Evolutionary conservation across 2,113 vertebrate genomes (phyloP).

Genomic region (Nibea albiflora): DNA sequence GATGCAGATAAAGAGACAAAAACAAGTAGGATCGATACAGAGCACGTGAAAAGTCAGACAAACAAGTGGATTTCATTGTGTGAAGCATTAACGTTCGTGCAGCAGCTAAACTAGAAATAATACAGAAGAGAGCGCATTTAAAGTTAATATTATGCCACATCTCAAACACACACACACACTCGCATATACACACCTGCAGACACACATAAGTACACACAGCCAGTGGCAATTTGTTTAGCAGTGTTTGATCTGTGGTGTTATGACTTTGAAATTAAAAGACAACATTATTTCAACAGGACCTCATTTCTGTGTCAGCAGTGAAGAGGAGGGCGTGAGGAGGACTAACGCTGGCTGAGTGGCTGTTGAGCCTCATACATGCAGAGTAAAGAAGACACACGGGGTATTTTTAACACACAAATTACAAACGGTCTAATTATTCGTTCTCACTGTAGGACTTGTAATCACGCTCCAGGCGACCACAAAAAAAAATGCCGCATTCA

Average conservation of each 20-base stretch:
- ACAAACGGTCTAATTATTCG: conserved; percentile 40
- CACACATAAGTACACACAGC: conserved; percentile 24
- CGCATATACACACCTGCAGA: not conserved
- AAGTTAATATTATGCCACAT: conserved; percentile 27
- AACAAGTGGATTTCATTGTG: not conserved
- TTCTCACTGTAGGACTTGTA: conserved; percentile 21
- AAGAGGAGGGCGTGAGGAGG: conserved; percentile 18
- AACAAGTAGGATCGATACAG: conserved; percentile 7
- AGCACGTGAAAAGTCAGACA: conserved; percentile 12
- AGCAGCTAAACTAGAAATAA: conserved; percentile 6
- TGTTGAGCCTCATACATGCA: conserved; percentile 29
- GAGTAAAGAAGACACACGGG: conserved; percentile 25
- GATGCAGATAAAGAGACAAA: conserved; percentile 59
- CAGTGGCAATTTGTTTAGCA: conserved; percentile 62
- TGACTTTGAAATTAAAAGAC: conserved; percentile 66
- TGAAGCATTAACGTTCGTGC: not conserved
- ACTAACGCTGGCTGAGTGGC: conserved; percentile 29
- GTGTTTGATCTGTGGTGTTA: conserved; percentile 63
- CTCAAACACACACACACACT: conserved; percentile 3
- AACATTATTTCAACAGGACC: conserved; percentile 66
- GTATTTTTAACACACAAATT: conserved; percentile 60
- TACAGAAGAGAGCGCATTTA: not conserved
- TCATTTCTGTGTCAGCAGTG: conserved; percentile 61
- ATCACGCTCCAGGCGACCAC: conserved; percentile 13
- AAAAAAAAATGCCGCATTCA: conserved; percentile 11